Evolutionary conservation across 2,113 vertebrate species (phyloP), one percentile per base, ranked within the genome.

Genomic region (Xiphias gladius): DNA sequence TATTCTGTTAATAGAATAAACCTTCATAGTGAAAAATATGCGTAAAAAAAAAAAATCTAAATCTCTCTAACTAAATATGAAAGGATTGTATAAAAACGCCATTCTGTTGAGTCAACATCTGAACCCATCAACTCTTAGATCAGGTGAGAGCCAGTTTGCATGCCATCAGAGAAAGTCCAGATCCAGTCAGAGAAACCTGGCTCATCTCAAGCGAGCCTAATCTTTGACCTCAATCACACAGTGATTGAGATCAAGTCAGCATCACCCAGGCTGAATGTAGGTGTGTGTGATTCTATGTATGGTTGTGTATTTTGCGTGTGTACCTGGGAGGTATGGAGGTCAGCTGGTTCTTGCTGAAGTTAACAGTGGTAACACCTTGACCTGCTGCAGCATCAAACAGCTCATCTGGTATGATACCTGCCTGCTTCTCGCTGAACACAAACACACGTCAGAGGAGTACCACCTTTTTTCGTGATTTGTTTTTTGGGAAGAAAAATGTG

Each of bases 291-390:
- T 19, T n/a, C 19, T 52, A 17, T 37, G 24, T 67, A 12, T 50
- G 5, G 13, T 19, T 63, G 16, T 43, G 24, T 62, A 19, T 52
- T 12, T 57, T 62, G 37, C 41, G 32, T 10, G 19, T 39, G 5
- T 95, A 99, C 98, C 98, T 97, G 1, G 93, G 32, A 10, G 98
- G 98, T 30, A 97, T 61, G 66, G 93, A 91, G 19, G 73, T 94
- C 26, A 99, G 96, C 80, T 96, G 96, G 87, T 99, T 99, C 93
- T 96, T 99, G 95, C 97, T 97, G 93, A 99, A 98, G 93, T 99
- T 96, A 62, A 96, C 62, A 0, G 89, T 95, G 78, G 90, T 61
- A 64, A 99, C 80, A 4, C 85, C 73, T 2, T 88, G 90, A 81
- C 62, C 76, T 26, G 87, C 93, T 63, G 95, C 94, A 1, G 96